phyloP scores from a whole-genome alignment of 2,113 vertebrate genomes.

The Notarius lentiginosus region DNA sequence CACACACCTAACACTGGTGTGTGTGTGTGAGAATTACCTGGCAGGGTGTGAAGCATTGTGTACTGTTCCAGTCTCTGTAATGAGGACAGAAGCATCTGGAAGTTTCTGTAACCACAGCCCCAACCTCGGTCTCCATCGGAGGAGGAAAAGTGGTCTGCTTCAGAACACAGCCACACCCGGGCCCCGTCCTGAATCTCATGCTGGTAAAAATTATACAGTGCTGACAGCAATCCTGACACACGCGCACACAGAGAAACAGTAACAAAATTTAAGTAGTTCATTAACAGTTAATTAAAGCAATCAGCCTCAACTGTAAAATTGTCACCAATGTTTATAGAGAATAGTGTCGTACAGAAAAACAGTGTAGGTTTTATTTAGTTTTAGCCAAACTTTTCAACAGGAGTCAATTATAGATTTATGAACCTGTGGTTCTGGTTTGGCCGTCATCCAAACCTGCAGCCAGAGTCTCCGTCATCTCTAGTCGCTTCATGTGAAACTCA shows the following conservation, averaged over 20 bases:
- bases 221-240: constrained; percentile 77
- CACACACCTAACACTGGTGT: neutral
- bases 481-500: constrained; percentile 84
- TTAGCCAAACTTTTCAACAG: neutral
- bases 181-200: constrained; percentile 72
- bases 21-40: constrained; percentile 66
- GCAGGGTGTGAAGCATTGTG: constrained; percentile 62
- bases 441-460: constrained; percentile 86
- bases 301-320: neutral
- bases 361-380: neutral
- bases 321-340: neutral
- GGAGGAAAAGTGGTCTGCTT: constrained; percentile 85
- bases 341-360: neutral
- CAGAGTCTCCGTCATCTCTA: constrained; percentile 86
- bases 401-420: neutral
- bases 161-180: constrained; percentile 84
- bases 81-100: constrained; percentile 92
- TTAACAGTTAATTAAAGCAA: neutral
- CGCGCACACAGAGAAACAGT: neutral
- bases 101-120: constrained; percentile 96
- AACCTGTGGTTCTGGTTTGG: constrained; percentile 84
- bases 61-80: constrained; percentile 76
- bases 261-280: neutral
- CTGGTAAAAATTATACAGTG: constrained; percentile 79
- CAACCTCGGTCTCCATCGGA: constrained; percentile 87